Base-by-base conservation (phyloP, 2,888 invertebrate genomes). In the Hecatera dysodea region DNA sequence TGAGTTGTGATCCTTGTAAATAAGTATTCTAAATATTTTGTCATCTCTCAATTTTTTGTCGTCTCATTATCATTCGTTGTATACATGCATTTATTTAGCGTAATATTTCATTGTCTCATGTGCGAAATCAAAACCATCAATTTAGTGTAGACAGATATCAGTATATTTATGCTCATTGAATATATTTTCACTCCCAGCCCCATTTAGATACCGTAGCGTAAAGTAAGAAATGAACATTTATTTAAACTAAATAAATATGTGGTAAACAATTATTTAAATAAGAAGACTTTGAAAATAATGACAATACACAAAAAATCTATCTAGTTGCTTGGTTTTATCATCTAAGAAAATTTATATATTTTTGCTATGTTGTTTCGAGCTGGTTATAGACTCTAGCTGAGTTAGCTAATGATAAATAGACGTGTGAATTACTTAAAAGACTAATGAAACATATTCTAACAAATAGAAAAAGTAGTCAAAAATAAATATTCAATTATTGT, bases 1-100 rank as follows among this genome's bases (percentile, higher is more conserved):
- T 50, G 95, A 95, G 80, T 90, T 95, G 93, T 95, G 91, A 94
- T 91, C 83, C 48, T 83, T 72, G 81, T 67, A 72, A 50, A 72
- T 72, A 72, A 50, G 76, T 72, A 57, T n/a, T 48, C 33, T 66
- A 53, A 57, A 72, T 46, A 72, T 11, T n/a, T 24, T 36, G 53
- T 50, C 36, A 46, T 19, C 19, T 24, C 27, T 65, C 53, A 6
- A 72, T 53, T 46, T 53, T 39, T 29, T n/a, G 42, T 57, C 39
- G 29, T 50, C 53, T 50, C 69, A 52, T 68, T 62, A 42, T 48
- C n/a, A 19, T 69, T 72, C 24, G 46, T 66, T 70, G 42, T 61
- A 71, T 56, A 27, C 22, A 56, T 68, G 75, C 78, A 74, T 78
- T 81, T 70, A 81, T 22, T 27, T 78, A 67, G 60, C 48, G 27